phyloP scores from a whole-genome alignment of 2,888 invertebrate genomes.

The Mimumesa dahlbomi region DNA sequence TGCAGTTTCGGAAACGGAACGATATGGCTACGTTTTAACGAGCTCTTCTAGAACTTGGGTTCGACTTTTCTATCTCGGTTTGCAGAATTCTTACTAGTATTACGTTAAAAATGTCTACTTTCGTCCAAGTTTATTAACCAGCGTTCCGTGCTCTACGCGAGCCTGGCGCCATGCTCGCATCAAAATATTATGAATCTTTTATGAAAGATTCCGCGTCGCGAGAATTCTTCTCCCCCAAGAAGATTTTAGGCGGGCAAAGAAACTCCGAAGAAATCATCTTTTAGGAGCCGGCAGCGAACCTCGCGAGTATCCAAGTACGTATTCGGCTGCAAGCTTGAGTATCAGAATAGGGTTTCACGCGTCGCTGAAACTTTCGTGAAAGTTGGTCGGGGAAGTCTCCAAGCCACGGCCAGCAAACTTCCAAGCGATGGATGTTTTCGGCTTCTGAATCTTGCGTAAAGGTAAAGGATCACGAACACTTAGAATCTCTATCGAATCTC shows the following conservation, averaged over 20 bases:
- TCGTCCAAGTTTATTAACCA: conserved; percentile 39
- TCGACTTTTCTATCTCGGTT: no score
- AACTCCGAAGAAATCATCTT: conserved; percentile 52
- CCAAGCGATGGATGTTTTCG: conserved; percentile 63
- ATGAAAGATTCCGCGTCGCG: conserved; percentile 38
- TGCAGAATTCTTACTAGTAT: not conserved
- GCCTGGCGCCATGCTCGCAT: conserved; percentile 36
- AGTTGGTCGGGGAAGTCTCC: conserved; percentile 55
- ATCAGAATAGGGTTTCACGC: conserved; percentile 56
- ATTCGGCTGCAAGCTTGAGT: no score
- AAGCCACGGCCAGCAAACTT: conserved; percentile 58
- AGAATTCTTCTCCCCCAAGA: conserved; percentile 36
- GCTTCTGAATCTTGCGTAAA: conserved; percentile 19
- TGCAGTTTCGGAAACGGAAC: no score
- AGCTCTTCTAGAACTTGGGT: not conserved
- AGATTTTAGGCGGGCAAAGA: conserved; percentile 40
- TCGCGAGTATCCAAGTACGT: no score
- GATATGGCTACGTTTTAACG: no score
- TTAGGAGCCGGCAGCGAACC: conserved; percentile 37
- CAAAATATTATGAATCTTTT: conserved; percentile 49
- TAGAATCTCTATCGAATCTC: no score
- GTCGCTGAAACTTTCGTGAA: conserved; percentile 58
- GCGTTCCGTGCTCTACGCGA: conserved; percentile 26
- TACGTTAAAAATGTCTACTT: conserved; percentile 36
- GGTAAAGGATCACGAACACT: conserved; percentile 57